Evolutionary conservation across 2,797 vertebrate genomes (phyloP).

Genomic region (Syngnathus acus): DNA sequence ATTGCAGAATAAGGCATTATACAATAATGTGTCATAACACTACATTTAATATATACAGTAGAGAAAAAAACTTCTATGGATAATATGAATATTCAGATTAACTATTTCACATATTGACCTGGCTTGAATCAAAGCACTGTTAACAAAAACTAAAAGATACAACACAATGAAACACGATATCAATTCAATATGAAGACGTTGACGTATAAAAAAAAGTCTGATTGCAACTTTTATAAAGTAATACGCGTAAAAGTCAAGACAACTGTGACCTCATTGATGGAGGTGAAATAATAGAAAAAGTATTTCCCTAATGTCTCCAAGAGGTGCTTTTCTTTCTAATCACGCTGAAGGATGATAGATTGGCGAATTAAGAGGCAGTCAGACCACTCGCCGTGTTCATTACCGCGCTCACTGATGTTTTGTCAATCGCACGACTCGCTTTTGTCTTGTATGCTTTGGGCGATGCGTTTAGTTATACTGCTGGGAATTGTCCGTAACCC

Average conservation of each 20-base stretch:
- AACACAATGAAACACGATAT: no score
- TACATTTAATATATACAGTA: neutral
- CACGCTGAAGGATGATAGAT: conserved; percentile 40
- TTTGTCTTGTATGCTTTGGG: conserved; percentile 89
- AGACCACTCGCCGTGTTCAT: conserved; percentile 70
- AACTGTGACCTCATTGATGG: neutral
- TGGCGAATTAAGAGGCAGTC: conserved; percentile 43
- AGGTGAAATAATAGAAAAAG: neutral
- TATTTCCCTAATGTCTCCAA: neutral
- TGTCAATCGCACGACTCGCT: conserved; percentile 82
- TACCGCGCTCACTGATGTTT: conserved; percentile 80
- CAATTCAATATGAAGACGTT: no score
- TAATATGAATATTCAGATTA: no score
- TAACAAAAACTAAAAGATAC: no score
- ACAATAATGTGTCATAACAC: neutral
- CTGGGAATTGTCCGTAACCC: conserved; percentile 91
- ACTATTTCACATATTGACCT: no score
- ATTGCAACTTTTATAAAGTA: neutral
- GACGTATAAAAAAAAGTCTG: no score
- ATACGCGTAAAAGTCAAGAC: neutral
- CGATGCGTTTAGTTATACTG: conserved; percentile 82
- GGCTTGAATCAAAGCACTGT: no score
- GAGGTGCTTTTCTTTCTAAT: conserved; percentile 28
- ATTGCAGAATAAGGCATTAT: neutral
- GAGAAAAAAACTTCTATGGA: no score